Base-by-base conservation (phyloP, 35 echinoderm and acorn worm genomes). In the Lytechinus pictus region DNA sequence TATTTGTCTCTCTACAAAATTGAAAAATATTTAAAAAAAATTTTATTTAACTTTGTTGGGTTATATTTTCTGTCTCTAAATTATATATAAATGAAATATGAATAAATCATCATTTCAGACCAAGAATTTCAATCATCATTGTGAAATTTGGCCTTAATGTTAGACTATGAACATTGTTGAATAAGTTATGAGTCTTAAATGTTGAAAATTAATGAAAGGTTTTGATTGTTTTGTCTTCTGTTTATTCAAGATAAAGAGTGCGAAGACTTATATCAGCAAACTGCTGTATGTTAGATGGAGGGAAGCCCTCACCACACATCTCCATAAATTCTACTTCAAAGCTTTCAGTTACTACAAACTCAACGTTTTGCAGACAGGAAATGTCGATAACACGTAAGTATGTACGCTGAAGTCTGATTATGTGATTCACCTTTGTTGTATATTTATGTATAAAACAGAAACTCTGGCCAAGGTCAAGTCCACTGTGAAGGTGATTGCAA, bases 361-460 rank as follows among this genome's bases (percentile, higher is more conserved):
- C 0, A 98, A 98, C 86, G 96, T 98, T 8, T 94, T 98, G 14
- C 89, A 94, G 27, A 28, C 86, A 4, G 96, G 95, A 57, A 97
- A 96, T 29, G 95, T 98, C 58, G 97, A 98, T 54, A 98, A 98
- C 91, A 95, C 96, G 97, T 98, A 96, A 98, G 97, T 95, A 91
- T 19, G 52, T 88, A 13, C 28, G 19, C 28, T 8, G 6, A 89
- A 29, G 61, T 71, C 19, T 24, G 27, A 56, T 19, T 56, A 24
- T 54, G 0, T 7, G 9, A 24, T 19, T 58, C 4, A 44, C 0
- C 33, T 2, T 44, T n/a, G n/a, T n/a, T n/a, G n/a, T n/a, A n/a
- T n/a, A n/a, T n/a, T n/a, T n/a, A n/a, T n/a, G n/a, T n/a, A n/a
- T n/a, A n/a, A n/a, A n/a, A n/a, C n/a, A n/a, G n/a, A n/a, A n/a